Evolutionary conservation across 2,797 vertebrate species (phyloP).

Genomic region (Huso huso): DNA sequence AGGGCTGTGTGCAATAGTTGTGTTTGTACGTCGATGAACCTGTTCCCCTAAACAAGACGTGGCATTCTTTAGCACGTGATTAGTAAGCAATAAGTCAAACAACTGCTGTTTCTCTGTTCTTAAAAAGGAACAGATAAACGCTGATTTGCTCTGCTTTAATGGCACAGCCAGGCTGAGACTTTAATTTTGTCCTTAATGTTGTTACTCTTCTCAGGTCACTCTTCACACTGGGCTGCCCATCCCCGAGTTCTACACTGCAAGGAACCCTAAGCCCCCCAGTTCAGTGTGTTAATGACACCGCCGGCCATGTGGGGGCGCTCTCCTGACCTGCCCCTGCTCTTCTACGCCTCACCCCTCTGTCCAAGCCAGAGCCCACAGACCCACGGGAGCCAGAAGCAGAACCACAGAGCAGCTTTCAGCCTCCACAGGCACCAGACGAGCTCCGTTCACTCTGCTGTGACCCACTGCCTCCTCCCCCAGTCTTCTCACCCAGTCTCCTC

Average conservation of each 20-base stretch:
- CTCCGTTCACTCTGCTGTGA: neutral
- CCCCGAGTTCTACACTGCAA: constrained; percentile 84
- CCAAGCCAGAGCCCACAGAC: neutral
- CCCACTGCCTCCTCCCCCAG: neutral
- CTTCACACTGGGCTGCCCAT: constrained; percentile 89
- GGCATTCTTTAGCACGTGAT: no score
- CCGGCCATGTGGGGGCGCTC: neutral
- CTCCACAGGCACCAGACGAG: neutral
- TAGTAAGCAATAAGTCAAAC: no score
- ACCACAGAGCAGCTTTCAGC: neutral
- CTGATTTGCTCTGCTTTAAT: no score
- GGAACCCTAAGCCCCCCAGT: constrained; percentile 53
- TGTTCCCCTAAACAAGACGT: no score
- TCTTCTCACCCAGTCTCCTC: no score
- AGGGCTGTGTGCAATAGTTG: no score
- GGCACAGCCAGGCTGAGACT: no score
- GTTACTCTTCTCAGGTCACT: constrained; percentile 66
- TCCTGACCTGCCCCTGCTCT: neutral
- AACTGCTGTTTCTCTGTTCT: no score
- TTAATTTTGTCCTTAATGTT: constrained; percentile 5
- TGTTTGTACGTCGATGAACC: no score
- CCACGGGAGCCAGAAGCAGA: neutral
- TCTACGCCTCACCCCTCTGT: neutral
- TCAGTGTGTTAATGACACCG: constrained; percentile 51
- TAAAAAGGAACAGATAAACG: no score